Conservation (phyloP, 2,888 invertebrate species). For the Diarsia dahlii region DNA sequence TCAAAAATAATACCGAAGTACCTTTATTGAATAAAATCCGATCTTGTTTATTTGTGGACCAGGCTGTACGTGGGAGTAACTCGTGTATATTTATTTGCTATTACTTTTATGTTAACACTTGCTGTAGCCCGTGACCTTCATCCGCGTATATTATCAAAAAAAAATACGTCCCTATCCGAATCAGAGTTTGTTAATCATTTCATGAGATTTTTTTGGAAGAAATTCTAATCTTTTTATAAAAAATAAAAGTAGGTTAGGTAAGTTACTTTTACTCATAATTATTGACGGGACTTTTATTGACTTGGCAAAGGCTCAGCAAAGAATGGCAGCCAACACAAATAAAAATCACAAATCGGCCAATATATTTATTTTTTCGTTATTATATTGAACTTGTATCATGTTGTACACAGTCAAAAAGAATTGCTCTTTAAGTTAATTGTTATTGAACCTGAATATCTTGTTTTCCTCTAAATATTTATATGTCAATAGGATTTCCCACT, state of each 20-base stretch:
- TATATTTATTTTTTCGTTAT: neutral
- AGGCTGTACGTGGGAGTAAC: too few species aligned
- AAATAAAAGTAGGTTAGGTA: neutral
- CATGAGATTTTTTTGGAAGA: too few species aligned
- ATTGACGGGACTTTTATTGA: neutral
- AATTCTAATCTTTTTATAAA: too few species aligned
- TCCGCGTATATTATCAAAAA: too few species aligned
- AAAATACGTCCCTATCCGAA: too few species aligned
- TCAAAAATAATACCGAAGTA: too few species aligned
- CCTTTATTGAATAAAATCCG: fast-evolving
- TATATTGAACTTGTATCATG: neutral
- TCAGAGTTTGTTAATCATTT: too few species aligned
- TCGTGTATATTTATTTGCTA: neutral
- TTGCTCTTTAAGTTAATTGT: neutral
- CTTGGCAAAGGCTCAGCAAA: too few species aligned
- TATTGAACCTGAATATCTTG: neutral
- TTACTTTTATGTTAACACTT: too few species aligned
- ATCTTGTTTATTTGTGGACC: neutral
- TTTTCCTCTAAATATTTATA: neutral
- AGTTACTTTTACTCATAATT: neutral
- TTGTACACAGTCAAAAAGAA: neutral
- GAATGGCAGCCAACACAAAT: neutral
- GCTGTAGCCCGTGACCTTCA: too few species aligned
- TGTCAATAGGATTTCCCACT: too few species aligned
- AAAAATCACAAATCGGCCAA: neutral